Evolutionary conservation across 1,140 invertebrate species (phyloP), one percentile per base, ranked within the genome.

Genomic region (Drosophila baimaii): DNA sequence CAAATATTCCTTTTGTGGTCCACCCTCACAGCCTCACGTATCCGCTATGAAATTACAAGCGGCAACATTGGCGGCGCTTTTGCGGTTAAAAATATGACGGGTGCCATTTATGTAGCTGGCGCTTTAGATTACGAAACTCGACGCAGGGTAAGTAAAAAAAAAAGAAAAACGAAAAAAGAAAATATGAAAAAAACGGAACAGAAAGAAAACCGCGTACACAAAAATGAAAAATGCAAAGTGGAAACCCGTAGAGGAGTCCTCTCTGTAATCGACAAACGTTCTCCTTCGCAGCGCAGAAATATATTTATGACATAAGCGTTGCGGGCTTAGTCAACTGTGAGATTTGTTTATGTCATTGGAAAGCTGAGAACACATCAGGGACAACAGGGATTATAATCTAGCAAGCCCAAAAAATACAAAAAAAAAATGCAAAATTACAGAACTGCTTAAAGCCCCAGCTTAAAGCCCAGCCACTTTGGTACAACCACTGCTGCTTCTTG

Each of bases 41-140:
- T 99, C 95, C 97, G 97, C 94, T 99, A 99, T 94, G 97, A 98
- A 95, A 99, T 99, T 93, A 98, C 97, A 92, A 97, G 97, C 95
- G 98, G 98, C 94, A 99, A 99, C 95, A 96, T 98, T 94, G 98
- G 98, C 71, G 98, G 98, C 86, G 97, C 98, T 31, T 99, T 99
- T 93, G 97, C 97, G 69, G 98, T 99, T 72, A 98, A 99, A 93
- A 98, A 98, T 92, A 97, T 97, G 95, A 98, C 98, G 68, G 98
- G 98, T 74, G 97, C 97, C 90, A 99, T 99, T 93, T 99, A 98
- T 92, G 98, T 99, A 47, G 97, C 98, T 21, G 97, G 98, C 66
- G 97, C 97, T 41, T 93, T 98, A 75, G 97, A 98, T 93, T 98
- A 98, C 91, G 97, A 98, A 92, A 97, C 97, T 23, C 94, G 97